Base-by-base conservation (phyloP, 2,113 vertebrate species). In the Lycocorax pyrrhopterus region DNA sequence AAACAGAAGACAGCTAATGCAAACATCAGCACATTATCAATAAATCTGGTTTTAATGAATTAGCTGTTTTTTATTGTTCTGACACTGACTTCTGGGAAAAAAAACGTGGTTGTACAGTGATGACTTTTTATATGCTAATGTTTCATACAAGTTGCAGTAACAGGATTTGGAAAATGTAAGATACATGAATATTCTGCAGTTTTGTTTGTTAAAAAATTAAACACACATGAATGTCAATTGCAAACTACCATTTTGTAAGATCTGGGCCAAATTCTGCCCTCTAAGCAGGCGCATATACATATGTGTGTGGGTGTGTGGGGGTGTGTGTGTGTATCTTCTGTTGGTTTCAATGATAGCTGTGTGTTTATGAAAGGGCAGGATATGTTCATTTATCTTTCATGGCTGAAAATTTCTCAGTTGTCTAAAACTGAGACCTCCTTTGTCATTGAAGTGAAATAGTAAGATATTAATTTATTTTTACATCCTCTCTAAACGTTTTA, bases 391-490 rank as follows among this genome's bases (percentile, higher is more conserved):
- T 92, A 7, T 58, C 59, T 92, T 96, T 87, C 87, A 82, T 27
- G 43, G 89, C 47, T 85, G 78, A 90, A 75, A 81, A n/a, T 67
- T 41, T 87, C 79, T 90, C 55, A 44, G 29, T 84, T 63, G 12
- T 71, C 59, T 84, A 41, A 86, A 95, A 80, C 53, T 18, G 72
- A 87, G 69, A 53, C 20, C n/a, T 94, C 80, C 59, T 93, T 94
- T 93, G 84, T 95, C 59, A 59, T 10, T 91, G 67, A 84, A 87
- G 53, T 92, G 81, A 76, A 92, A 77, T 52, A 89, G 85, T 75
- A 74, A 95, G 82, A 94, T 88, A 79, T 41, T 73, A 49, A 71
- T 81, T 94, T 96, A 87, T 93, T 96, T 97, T 93, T 95, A 92
- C 87, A 93, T 93, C 90, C 30, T 90, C 49, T 90, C 90, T 94